Evolutionary conservation across 1,140 invertebrate species (phyloP), one percentile per base, ranked within the genome.

Genomic region (Ericerus pela): DNA sequence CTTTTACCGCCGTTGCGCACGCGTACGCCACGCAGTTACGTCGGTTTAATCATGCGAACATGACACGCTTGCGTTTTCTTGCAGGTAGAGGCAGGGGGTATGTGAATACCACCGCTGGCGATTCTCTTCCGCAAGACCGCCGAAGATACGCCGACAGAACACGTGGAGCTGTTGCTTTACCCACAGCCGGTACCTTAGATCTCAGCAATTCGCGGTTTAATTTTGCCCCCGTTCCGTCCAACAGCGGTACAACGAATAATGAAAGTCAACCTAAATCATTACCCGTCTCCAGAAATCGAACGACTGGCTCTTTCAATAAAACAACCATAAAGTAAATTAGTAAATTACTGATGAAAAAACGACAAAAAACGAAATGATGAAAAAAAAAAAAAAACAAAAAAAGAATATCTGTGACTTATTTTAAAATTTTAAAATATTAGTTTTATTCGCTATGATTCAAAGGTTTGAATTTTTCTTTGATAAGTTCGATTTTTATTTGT

Each of bases 201-300:
- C 41, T 47, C 41, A 47, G 41, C 18, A 47, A 47, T 47, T 14
- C 41, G 2, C 41, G 41, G 16, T 47, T 47, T 24, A 47, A 47
- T 47, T 24, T 24, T 47, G 11, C 41, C 26, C 26, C 41, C 3
- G 12, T 47, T 18, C 41, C 41, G 20, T 47, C 41, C 20, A 18
- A 47, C 8, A 47, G 41, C 14, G 41, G 41, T 24, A 24, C 26
- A 18, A 20, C 16, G 20, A 14, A 18, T 10, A 22, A 18, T 2
- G 41, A 47, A 24, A 47, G 41, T 47, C 41, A 47, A 47, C 41
- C 41, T 24, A 47, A 47, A 47, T 20, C 41, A 14, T 47, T 47
- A 47, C 41, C 41, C 22, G 12, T 47, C 22, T 47, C 41, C n/a
- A 47, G 41, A 14, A 47, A 47, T 47, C 41, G 41, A 10, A 4